These are phyloP conservation scores for Tragelaphus imberbis DNA, from an alignment of 2,113 vertebrate species.

Conservation along the genomic window DNA sequence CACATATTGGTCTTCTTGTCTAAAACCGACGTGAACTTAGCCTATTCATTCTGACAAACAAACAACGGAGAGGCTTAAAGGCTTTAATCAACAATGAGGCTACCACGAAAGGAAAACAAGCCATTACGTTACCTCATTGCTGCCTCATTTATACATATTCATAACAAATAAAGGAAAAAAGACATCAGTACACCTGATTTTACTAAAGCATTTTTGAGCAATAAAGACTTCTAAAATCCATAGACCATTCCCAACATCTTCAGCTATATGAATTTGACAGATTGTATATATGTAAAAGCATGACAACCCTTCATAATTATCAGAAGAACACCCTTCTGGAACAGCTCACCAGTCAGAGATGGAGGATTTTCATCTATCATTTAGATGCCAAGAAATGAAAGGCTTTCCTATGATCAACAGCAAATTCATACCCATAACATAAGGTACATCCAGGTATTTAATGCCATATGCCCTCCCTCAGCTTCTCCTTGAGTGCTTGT, in stretches of 20 bases:
- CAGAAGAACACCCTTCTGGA: constrained; percentile 8
- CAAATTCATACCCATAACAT: neutral
- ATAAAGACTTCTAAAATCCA: neutral
- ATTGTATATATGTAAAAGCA: neutral
- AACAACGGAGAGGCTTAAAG: neutral
- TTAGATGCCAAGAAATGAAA: constrained; percentile 9
- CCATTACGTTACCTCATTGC: neutral
- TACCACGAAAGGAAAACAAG: neutral
- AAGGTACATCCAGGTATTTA: neutral
- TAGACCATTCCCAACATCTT: neutral
- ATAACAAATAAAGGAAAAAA: neutral
- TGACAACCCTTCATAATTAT: neutral
- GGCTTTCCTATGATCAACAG: neutral
- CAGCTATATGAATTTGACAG: neutral
- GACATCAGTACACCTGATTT: neutral
- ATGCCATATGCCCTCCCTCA: neutral
- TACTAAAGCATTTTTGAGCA: neutral
- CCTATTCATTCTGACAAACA: neutral
- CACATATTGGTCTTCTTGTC: neutral
- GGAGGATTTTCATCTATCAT: neutral
- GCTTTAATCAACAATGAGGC: neutral
- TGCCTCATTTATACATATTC: neutral
- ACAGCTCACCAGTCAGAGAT: constrained; percentile 15
- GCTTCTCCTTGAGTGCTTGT: neutral
- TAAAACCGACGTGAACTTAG: neutral